Base-by-base conservation (phyloP, 1,140 invertebrate species). In the Bombus polaris region DNA sequence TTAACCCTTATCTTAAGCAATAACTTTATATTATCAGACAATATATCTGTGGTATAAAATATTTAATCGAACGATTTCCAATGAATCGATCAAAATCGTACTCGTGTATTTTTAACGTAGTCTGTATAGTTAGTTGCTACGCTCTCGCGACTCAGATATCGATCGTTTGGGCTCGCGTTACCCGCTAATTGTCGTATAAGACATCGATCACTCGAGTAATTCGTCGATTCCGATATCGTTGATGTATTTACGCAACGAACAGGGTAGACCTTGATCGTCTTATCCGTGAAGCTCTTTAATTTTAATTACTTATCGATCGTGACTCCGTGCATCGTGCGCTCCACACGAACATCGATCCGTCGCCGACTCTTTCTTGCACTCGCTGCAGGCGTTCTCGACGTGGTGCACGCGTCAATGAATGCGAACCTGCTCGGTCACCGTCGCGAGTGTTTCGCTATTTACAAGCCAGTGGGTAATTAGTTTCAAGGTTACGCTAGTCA, bases 381-480 rank as follows among this genome's bases (percentile, higher is more conserved):
- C 25, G 37, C 22, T 15, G 44, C 25, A n/a, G 37, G 37, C 28
- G 28, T 42, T 44, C 35, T 39, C 74, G 47, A 15, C 37, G 25
- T 32, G 25, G 65, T 53, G 44, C 62, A 76, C 73, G 81, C 62
- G 73, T 28, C 83, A 53, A 72, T 79, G 66, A 62, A 79, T 62
- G 76, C 76, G 37, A 79, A 84, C 83, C 39, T 84, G 83, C 75
- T 79, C 66, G 75, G 47, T 72, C 83, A 70, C 76, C 74, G 65
- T 78, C 75, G 39, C 82, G 66, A 79, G 37, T n/a, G 35, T 57
- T 70, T 72, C 76, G 68, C 83, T 85, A 57, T 85, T 73, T 80
- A 80, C 83, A 77, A 85, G 77, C 53, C 42, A 57, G 25, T 42
- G 77, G 35, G 68, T 85, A 85, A 85, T 85, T 85, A 85, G 77